These are phyloP conservation scores for Nasonia longicornis DNA, from an alignment of 1,140 invertebrate species.

Conservation along the genomic window DNA sequence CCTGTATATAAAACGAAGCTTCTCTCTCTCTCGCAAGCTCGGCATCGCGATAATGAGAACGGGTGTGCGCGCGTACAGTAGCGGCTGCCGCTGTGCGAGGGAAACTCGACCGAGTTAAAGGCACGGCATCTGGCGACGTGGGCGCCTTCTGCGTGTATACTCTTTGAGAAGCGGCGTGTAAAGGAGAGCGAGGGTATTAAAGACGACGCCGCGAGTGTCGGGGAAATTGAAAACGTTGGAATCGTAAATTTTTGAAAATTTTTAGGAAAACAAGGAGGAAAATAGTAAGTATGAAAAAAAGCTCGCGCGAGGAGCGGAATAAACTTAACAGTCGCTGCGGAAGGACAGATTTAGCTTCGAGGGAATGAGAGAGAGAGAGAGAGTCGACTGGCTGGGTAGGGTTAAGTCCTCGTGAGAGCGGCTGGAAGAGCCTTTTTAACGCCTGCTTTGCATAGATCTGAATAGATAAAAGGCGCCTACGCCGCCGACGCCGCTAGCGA, in stretches of 20 bases:
- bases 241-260: too few relatives aligned
- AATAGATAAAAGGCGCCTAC: conserved; percentile 65
- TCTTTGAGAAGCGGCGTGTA: conserved; percentile 42
- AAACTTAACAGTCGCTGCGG: conserved; percentile 41
- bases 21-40: not conserved
- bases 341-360: conserved; percentile 49
- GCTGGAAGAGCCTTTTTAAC: conserved; percentile 64
- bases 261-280: not conserved
- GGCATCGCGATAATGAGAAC: conserved; percentile 68
- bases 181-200: conserved; percentile 39
- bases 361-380: conserved; percentile 28
- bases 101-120: conserved; percentile 53
- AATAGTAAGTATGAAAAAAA: not conserved
- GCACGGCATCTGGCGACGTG: conserved; percentile 52
- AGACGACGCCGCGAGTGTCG: not conserved
- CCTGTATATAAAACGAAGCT: not conserved
- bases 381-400: conserved; percentile 52
- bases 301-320: conserved; percentile 23
- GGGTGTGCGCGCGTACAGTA: conserved; percentile 54
- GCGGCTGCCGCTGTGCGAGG: conserved; percentile 49
- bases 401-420: conserved; percentile 63
- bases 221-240: conserved; percentile 16
- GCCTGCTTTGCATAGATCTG: conserved; percentile 70
- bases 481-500: not conserved
- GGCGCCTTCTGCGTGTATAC: conserved; percentile 22